Evolutionary conservation across 2,797 vertebrate species (phyloP).

Genomic region (Dallia pectoralis): DNA sequence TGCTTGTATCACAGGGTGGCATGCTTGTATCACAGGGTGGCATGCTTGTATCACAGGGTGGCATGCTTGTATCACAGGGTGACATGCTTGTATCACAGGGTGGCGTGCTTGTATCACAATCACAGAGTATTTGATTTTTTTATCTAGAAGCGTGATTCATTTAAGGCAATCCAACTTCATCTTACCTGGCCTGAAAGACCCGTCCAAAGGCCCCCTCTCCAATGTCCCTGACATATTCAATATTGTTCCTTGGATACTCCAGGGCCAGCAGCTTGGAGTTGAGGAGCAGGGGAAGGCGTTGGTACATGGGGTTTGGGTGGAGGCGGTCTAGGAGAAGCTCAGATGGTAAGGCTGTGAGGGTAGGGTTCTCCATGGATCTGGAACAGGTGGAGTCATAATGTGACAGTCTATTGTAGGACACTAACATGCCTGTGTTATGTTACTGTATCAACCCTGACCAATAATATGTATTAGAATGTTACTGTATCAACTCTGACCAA

Average conservation of each 20-base stretch:
- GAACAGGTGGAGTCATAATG: neutral
- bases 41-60: no score
- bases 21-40: no score
- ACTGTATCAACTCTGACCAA: no score
- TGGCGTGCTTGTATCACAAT: no score
- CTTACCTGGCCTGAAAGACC: slow-evolving; percentile 94
- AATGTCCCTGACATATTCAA: slow-evolving; percentile 95
- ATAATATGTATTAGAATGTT: no score
- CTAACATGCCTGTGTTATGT: no score
- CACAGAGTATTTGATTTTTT: no score
- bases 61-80: no score
- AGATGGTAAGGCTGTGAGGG: slow-evolving; percentile 87
- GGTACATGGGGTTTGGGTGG: slow-evolving; percentile 98
- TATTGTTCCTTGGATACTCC: slow-evolving; percentile 97
- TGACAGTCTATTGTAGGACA: neutral
- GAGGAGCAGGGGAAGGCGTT: slow-evolving; percentile 91
- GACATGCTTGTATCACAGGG: no score
- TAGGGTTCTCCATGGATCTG: slow-evolving; percentile 84
- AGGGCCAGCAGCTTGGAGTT: slow-evolving; percentile 92
- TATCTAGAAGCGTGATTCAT: no score
- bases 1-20: no score
- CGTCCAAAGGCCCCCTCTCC: slow-evolving; percentile 97
- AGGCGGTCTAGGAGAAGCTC: slow-evolving; percentile 92
- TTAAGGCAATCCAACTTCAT: neutral
- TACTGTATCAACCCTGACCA: no score